Conservation (phyloP, 35 echinoderm and acorn worm genomes). For the Lytechinus variegatus region DNA sequence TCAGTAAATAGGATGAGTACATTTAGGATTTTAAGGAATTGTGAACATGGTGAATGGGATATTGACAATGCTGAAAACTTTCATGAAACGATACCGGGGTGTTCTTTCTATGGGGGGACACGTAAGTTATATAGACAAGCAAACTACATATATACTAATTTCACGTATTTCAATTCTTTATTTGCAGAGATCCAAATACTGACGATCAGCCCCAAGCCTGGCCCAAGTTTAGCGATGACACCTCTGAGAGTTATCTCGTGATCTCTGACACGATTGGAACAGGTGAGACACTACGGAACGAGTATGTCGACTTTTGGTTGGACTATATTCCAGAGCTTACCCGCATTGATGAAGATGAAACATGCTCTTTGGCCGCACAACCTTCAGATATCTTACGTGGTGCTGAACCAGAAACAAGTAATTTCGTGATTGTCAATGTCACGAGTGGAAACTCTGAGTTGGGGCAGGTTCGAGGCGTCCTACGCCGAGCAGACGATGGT, state of each 20-base stretch:
- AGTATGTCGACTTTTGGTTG: not conserved
- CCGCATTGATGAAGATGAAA: not conserved
- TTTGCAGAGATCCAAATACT: constrained; percentile 19
- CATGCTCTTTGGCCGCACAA: not conserved
- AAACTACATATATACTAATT: too few relatives aligned
- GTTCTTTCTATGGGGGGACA: too few relatives aligned
- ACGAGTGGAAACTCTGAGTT: not conserved
- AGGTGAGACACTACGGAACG: not conserved
- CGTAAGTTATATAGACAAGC: too few relatives aligned
- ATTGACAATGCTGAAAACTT: too few relatives aligned
- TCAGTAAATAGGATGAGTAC: too few relatives aligned
- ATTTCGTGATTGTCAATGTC: not conserved
- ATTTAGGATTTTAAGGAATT: too few relatives aligned
- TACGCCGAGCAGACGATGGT: constrained; percentile 21
- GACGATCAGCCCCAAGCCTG: not conserved
- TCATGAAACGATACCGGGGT: too few relatives aligned
- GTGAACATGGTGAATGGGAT: too few relatives aligned
- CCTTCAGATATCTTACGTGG: not conserved
- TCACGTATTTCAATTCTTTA: not conserved
- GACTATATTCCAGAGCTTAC: constrained; percentile 3
- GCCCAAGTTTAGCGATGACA: not conserved
- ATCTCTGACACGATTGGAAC: not conserved
- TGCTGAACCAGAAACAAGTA: not conserved
- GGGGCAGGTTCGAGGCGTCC: not conserved
- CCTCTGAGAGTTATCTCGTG: constrained; percentile 10